phyloP scores from a whole-genome alignment of 2,113 vertebrate species.

The Fregetta grallaria region DNA sequence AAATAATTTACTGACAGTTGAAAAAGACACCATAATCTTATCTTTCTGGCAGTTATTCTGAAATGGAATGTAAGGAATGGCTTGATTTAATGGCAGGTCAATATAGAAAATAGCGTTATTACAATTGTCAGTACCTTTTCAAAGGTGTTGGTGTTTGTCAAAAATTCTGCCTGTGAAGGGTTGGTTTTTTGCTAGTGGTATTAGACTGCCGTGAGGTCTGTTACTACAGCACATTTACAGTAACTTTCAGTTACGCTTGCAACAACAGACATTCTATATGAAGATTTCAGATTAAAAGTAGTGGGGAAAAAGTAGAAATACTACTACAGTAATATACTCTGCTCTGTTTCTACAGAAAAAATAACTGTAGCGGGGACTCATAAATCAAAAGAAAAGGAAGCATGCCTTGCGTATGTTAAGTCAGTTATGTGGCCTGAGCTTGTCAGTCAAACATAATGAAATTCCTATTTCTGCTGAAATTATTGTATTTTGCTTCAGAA shows the following conservation, averaged over 20 bases:
- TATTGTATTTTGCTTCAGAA: not conserved
- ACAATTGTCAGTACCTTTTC: not conserved
- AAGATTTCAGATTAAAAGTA: not conserved
- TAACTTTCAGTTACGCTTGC: not conserved
- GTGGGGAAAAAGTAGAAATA: not conserved
- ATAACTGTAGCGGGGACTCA: not conserved
- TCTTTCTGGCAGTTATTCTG: not conserved
- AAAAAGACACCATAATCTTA: not conserved
- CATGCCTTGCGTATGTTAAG: not conserved
- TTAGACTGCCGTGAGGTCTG: accelerated
- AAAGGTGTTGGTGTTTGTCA: not conserved
- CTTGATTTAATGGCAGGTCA: not conserved
- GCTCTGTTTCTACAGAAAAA: not conserved
- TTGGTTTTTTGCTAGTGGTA: not conserved
- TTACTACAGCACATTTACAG: not conserved
- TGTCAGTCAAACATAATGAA: slow-evolving; percentile 1
- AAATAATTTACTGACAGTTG: not conserved
- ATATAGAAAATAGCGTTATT: not conserved
- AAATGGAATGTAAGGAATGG: not conserved
- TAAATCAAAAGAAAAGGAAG: not conserved
- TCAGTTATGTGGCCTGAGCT: not conserved
- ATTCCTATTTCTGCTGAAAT: slow-evolving; percentile 16
- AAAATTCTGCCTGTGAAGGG: not conserved
- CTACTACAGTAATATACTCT: not conserved
- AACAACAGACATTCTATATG: not conserved